phyloP scores from a whole-genome alignment of 2,797 vertebrate genomes.

The Mus caroli region DNA sequence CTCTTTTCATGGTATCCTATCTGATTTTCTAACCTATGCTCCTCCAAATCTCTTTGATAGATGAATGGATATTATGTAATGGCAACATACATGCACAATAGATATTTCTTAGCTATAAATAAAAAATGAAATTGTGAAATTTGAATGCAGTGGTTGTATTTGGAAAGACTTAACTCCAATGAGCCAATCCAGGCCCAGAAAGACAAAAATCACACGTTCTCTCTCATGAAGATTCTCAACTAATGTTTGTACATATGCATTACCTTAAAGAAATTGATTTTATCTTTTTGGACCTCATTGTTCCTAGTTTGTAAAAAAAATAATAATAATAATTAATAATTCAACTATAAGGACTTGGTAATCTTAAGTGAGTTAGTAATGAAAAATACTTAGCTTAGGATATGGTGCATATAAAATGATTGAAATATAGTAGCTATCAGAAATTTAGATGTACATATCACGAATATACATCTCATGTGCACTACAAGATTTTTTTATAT shows the following conservation, averaged over 20 bases:
- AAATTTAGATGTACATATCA: background rate
- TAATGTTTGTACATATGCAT: background rate
- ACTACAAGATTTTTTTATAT: slow-evolving; percentile 41
- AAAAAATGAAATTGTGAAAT: background rate
- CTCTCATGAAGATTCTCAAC: background rate
- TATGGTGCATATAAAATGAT: slow-evolving; percentile 13
- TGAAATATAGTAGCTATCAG: slow-evolving; percentile 8
- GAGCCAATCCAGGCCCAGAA: background rate
- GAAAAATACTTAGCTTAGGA: slow-evolving; percentile 19
- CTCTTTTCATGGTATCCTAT: background rate
- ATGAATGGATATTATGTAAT: background rate
- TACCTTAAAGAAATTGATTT: slow-evolving; percentile 23
- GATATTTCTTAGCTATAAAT: background rate
- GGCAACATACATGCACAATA: background rate
- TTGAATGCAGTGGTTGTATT: background rate
- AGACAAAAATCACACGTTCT: background rate
- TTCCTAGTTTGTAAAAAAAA: slow-evolving; percentile 38
- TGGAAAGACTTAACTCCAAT: background rate
- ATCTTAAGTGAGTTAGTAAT: slow-evolving; percentile 46
- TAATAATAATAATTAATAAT: background rate
- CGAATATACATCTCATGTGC: background rate
- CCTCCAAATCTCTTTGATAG: background rate
- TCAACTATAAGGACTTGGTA: background rate
- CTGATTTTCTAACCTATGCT: background rate
- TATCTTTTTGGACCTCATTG: background rate